Base-by-base conservation (phyloP, 2,888 invertebrate species). In the Agrochola circellaris region DNA sequence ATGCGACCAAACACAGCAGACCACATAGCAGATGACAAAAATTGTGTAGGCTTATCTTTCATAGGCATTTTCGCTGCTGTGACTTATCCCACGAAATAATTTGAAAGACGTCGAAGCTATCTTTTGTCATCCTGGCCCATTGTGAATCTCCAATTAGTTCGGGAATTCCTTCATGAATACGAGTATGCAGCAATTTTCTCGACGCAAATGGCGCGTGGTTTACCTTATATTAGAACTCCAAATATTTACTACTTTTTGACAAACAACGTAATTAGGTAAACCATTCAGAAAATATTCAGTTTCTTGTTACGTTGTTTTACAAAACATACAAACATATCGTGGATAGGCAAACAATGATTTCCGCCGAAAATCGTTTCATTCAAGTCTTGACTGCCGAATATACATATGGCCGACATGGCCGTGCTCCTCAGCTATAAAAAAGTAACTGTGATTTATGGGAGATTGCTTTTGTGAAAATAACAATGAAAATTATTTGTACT, bases 371-470 rank as follows among this genome's bases (percentile, higher is more conserved):
- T 65, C 9, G 54, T 66, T n/a, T 70, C 65, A 81, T 73, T 80
- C 48, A 13, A 64, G 64, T 38, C 20, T 69, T 42, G 38, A 42
- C 61, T n/a, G 30, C 34, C 66, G 67, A 65, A 69, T 71, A 68
- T 56, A 17, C 68, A 58, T n/a, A 82, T 87, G 83, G 89, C 80
- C 13, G 26, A 20, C 20, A 80, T 77, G 73, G 45, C 77, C 9
- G 84, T 89, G 58, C 84, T 88, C 5, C 75, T 88, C 8, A 85
- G 88, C 30, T 88, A 85, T 30, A 88, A 76, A 79, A 84, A 87
- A 80, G 79, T 87, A 75, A 81, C 38, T 17, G 81, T 67, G 30
- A 45, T 65, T 73, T 78, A 67, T 75, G 79, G 79, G 64, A 68
- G 51, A 70, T 38, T 58, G 6, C 15, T 48, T 61, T 42, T 68